phyloP scores from a whole-genome alignment of 2,113 vertebrate genomes.

The Arenaria interpres region DNA sequence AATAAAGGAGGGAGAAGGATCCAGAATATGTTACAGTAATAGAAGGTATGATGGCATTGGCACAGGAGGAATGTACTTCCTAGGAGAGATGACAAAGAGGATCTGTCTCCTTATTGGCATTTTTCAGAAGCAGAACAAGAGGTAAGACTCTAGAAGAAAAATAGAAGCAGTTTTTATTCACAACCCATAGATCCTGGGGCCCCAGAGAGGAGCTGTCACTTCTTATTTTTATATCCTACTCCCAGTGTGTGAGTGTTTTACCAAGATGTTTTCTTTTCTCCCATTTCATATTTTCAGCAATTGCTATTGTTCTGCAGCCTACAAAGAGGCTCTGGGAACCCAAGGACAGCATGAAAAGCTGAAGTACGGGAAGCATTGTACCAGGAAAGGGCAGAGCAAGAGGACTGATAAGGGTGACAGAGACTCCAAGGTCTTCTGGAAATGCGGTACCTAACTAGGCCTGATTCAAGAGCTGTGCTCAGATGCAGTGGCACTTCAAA shows the following conservation, averaged over 20 bases:
- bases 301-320: slow-evolving; percentile 47
- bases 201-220: slow-evolving; percentile 37
- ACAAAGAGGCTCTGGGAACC: neutral
- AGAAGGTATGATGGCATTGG: neutral
- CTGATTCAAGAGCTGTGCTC: neutral
- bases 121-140: slow-evolving; percentile 20
- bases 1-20: neutral
- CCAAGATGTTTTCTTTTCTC: slow-evolving; percentile 18
- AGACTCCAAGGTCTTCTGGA: slow-evolving; percentile 24
- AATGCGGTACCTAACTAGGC: neutral
- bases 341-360: slow-evolving; percentile 24
- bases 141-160: neutral
- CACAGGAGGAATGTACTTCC: neutral
- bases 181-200: slow-evolving; percentile 1
- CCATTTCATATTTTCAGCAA: slow-evolving; percentile 19
- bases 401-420: neutral
- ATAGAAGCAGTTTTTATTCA: neutral
- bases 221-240: slow-evolving; percentile 36
- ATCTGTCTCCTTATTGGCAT: neutral
- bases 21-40: neutral
- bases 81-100: neutral
- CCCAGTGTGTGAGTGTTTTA: slow-evolving; percentile 22
- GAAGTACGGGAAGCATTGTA: neutral
- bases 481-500: neutral
- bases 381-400: slow-evolving; percentile 44